Evolutionary conservation across 2,888 invertebrate genomes (phyloP), one percentile per base, ranked within the genome.

Genomic region (Opisthograptis luteolata): DNA sequence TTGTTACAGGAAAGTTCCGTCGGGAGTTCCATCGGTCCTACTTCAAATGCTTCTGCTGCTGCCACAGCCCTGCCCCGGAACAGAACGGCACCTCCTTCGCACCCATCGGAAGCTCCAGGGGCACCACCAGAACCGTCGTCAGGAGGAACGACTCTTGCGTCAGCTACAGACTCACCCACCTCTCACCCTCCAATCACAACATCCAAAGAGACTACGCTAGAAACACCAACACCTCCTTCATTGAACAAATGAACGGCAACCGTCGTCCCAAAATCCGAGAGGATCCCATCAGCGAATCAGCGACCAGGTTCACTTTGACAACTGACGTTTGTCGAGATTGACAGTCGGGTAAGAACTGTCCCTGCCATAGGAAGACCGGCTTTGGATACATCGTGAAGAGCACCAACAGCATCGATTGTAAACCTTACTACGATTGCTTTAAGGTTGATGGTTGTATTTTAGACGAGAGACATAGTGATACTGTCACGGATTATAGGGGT

Each of bases 21-120:
- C 91, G 93, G 10, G 95, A 95, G 73, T 95, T 95, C 77, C 92
- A 92, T 62, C 92, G 94, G 60, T 93, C 94, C 0, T 93, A 94
- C 79, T 93, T 93, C 77, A 93, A 93, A 68, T 94, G 94, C 58
- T 81, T 92, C 57, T 91, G 92, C 66, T 88, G 90, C 64, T 88
- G 88, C 44, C 75, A 68, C 27, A 58, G 72, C 3, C 54, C 81
- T 0, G 42, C 76, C 0, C 79, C 86, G 0, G 84, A 86, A 12
- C 81, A 83, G 43, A 89, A 87, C 55, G 88, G 89, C 0, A 77
- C 87, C 0, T 88, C 87, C 0, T 89, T 90, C 58, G 86, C 85
- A 0, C 87, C 87, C 0, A 81, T 88, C 2, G 90, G 89, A 1
- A 87, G 87, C 57, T 86, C 90, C 12, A 64, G 90, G 49, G 83